These are phyloP conservation scores for Ophiothrix spiculata DNA, from an alignment of 35 echinoderm and acorn worm genomes.

Conservation along the genomic window DNA sequence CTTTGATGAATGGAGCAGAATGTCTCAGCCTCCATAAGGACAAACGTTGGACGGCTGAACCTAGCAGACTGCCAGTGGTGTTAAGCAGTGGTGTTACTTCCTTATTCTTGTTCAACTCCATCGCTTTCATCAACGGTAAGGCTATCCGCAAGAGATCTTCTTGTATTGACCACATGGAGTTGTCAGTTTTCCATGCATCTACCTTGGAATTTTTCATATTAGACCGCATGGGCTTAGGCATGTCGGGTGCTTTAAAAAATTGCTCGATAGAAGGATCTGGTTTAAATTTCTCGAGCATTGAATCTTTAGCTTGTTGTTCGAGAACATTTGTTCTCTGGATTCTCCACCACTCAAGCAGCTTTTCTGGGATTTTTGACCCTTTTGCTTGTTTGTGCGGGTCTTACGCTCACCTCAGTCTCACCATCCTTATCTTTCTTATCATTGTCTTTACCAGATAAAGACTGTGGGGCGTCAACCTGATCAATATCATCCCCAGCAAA, in stretches of 20 bases:
- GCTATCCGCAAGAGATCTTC: neutral
- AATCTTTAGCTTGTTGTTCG: no score
- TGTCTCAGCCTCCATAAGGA: neutral
- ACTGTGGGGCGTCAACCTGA: no score
- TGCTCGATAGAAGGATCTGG: neutral
- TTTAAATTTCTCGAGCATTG: neutral
- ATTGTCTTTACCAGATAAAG: no score
- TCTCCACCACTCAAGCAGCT: no score
- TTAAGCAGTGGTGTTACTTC: conserved; percentile 5
- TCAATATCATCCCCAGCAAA: no score
- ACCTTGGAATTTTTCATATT: conserved; percentile 15
- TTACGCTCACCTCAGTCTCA: no score
- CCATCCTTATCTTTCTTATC: no score
- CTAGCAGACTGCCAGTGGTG: conserved; percentile 20
- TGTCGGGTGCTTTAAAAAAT: neutral
- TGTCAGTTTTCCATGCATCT: conserved; percentile 24
- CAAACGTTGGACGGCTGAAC: conserved; percentile 23
- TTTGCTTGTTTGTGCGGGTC: no score
- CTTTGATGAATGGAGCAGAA: conserved; percentile 10
- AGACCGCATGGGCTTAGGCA: neutral
- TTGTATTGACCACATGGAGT: conserved; percentile 33
- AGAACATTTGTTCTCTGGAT: no score
- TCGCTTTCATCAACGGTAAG: neutral
- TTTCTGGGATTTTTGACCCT: no score
- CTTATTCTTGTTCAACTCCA: neutral